These are phyloP conservation scores for Xestoiulus laeticollis DNA, from an alignment of 2,888 invertebrate genomes.

Conservation along the genomic window DNA sequence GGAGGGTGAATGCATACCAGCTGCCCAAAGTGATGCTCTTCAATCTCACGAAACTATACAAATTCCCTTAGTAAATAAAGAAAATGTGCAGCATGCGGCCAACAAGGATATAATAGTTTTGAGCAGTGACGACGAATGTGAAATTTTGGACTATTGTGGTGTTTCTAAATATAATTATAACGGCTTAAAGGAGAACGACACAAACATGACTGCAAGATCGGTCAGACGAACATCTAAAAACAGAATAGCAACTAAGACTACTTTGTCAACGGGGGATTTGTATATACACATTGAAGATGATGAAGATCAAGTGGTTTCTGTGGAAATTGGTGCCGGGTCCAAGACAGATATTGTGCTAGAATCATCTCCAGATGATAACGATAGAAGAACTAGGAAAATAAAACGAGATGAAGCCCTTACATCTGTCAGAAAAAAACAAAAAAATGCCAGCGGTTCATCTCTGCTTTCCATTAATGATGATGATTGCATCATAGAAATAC, in stretches of 20 bases:
- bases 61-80: not conserved
- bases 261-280: not conserved
- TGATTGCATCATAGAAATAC: conserved; percentile 7
- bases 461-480: not conserved
- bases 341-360: not conserved
- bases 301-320: not conserved
- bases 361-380: not conserved
- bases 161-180: conserved; percentile 4
- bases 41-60: not conserved
- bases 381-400: not conserved
- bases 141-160: not conserved
- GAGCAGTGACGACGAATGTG: conserved; percentile 31
- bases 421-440: not conserved
- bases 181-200: not conserved
- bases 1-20: not conserved
- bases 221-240: not conserved
- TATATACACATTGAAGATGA: conserved; percentile 12
- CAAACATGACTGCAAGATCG: too few relatives aligned
- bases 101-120: not conserved
- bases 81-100: not conserved
- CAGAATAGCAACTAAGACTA: not conserved
- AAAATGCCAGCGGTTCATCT: not conserved
- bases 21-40: not conserved
- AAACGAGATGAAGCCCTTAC: not conserved
- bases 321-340: not conserved